Conservation (phyloP, 2,113 vertebrate species). For the Hippocampus mohnikei region DNA sequence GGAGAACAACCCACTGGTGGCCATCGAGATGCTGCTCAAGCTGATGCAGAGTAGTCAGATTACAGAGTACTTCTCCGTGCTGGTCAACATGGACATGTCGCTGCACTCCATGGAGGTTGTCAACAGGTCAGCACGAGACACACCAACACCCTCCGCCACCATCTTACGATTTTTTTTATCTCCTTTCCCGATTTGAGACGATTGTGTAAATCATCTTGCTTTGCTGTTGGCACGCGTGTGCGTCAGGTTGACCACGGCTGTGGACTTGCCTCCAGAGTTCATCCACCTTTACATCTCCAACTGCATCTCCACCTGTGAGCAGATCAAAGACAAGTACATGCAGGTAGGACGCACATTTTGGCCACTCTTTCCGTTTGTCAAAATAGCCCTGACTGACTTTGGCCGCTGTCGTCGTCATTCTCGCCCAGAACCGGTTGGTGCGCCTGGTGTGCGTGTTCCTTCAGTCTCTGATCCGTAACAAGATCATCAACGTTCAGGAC, state of each 20-base stretch:
- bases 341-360: conserved; percentile 73
- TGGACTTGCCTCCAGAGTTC: conserved; percentile 96
- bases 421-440: conserved; percentile 89
- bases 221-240: background rate
- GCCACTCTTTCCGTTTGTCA: background rate
- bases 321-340: conserved; percentile 99
- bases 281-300: conserved; percentile 99
- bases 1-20: conserved; percentile 97
- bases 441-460: conserved; percentile 98
- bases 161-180: no score
- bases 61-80: conserved; percentile 95
- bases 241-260: conserved; percentile 90
- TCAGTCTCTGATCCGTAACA: conserved; percentile 96
- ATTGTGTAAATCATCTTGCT: background rate
- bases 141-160: background rate
- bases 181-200: background rate
- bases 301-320: conserved; percentile 98
- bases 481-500: conserved; percentile 99
- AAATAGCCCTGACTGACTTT: background rate
- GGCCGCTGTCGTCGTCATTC: background rate
- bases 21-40: conserved; percentile 98
- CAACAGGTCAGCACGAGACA: conserved; percentile 78
- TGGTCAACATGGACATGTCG: conserved; percentile 99
- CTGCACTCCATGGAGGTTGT: conserved; percentile 99
- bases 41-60: conserved; percentile 99